Base-by-base conservation (phyloP, 2,113 vertebrate species). In the Pantherophis guttatus region DNA sequence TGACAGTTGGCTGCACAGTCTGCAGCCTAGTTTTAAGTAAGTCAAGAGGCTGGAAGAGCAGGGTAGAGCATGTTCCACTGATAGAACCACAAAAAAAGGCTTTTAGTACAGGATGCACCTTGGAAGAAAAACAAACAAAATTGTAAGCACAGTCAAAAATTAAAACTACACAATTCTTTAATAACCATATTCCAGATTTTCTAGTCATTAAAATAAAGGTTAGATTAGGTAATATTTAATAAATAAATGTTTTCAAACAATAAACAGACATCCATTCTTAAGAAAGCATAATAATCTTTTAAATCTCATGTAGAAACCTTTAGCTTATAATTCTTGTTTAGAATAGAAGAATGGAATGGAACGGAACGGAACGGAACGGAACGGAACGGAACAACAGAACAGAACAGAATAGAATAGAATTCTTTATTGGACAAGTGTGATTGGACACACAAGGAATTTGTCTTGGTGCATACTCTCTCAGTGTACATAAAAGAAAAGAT, bases 1-100 rank as follows among this genome's bases (percentile, higher is more conserved):
- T 89, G 81, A 96, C 55, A 6, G 95, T 55, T 85, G 97, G 97
- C 94, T 98, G 98, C 26, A 98, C 89, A 0, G 98, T 98, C 97
- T 99, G 99, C 91, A 99, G 97, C 5, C 99, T 98, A 0, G 99
- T 99, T 97, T 99, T 99, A 65, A 99, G 97, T 94, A 99, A 97
- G 95, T 99, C 99, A 23, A 99, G 98, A 1, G 99, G 99, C 81
- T 99, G 99, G 96, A 99, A 99, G 50, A 99, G 99, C 75, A 99
- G 98, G 0, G 99, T 98, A 39, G 99, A 99, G 96, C 99, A 99
- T 81, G 98, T 99, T 44, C 99, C 99, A 29, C 99, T 99, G 92
- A 99, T 94, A 90, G 99, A 99, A 87, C 99, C 99, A 0, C 99
- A 99, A 95, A 99, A 96, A 55, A 99, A 99, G 62, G 99, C 99